A percentile compares a stretch with the other conserved stretches of the same genome.
Conservation (phyloP, 2,113 vertebrate genomes). For the Pleuronectes platessa region DNA sequence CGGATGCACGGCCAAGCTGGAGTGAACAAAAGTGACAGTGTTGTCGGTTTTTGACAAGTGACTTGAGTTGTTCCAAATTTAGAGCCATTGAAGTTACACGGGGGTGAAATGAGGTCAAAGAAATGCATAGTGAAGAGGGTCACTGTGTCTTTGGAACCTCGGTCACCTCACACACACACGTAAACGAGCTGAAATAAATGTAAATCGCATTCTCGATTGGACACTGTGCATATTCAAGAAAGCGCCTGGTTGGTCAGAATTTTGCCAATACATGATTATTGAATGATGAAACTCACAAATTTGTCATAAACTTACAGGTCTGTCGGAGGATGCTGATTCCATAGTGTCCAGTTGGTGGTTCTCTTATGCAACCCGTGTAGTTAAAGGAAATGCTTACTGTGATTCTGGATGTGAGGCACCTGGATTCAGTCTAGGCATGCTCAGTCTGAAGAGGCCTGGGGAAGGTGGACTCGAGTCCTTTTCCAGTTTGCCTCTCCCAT, state of each 20-base stretch:
- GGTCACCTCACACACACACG: conserved; percentile 18
- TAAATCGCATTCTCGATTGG: conserved; percentile 26
- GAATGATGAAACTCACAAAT: not conserved
- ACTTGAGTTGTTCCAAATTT: conserved; percentile 75
- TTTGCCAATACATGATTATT: not conserved
- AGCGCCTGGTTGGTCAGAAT: not conserved
- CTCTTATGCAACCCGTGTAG: not conserved
- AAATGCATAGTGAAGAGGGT: conserved; percentile 46
- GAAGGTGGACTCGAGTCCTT: too few relatives aligned
- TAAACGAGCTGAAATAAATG: conserved; percentile 32
- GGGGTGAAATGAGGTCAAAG: conserved; percentile 59
- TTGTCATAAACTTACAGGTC: not conserved
- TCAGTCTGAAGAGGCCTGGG: not conserved
- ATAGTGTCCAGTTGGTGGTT: not conserved
- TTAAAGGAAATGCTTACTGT: not conserved
- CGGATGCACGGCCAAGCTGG: conserved; percentile 57
- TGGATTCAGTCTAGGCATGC: not conserved
- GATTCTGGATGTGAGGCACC: not conserved
- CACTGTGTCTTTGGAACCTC: conserved; percentile 47
- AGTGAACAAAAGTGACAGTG: conserved; percentile 65
- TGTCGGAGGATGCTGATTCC: not conserved
- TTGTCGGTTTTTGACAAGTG: conserved; percentile 69
- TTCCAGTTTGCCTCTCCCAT: too few relatives aligned
- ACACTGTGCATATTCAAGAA: conserved; percentile 12
- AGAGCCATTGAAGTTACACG: conserved; percentile 61